phyloP scores from a whole-genome alignment of 1,140 invertebrate species.

The Drosophila sp. region DNA sequence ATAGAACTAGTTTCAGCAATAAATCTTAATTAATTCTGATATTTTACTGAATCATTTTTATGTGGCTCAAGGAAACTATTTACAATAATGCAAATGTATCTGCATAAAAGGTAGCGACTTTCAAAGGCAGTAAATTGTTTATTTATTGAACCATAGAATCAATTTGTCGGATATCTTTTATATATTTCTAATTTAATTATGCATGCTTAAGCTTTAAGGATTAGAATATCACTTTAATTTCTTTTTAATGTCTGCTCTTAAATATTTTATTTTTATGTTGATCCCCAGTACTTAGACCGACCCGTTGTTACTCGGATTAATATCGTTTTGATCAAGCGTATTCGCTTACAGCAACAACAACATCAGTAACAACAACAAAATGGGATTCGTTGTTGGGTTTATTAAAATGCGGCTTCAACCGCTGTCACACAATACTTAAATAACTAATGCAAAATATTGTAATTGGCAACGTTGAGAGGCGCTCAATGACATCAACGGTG shows the following conservation, averaged over 20 bases:
- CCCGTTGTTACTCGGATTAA: neutral
- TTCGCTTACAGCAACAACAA: slow-evolving; percentile 51
- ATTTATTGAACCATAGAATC: too few species aligned
- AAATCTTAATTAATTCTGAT: neutral
- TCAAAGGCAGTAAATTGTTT: too few species aligned
- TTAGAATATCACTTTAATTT: neutral
- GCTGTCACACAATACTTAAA: slow-evolving; percentile 72
- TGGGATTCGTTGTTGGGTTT: slow-evolving; percentile 58
- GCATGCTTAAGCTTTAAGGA: too few species aligned
- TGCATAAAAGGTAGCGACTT: too few species aligned
- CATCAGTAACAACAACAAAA: slow-evolving; percentile 27
- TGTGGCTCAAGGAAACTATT: too few species aligned
- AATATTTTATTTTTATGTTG: neutral
- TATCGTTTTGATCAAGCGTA: slow-evolving; percentile 49
- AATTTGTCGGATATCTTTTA: too few species aligned
- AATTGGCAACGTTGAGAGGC: slow-evolving; percentile 32
- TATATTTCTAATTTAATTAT: too few species aligned
- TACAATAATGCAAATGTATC: too few species aligned
- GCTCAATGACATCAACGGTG: slow-evolving; percentile 66
- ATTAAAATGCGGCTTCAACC: slow-evolving; percentile 74
- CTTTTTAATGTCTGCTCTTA: slow-evolving; percentile 16
- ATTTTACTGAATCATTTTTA: too few species aligned
- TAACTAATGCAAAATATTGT: slow-evolving; percentile 76
- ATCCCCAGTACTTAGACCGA: neutral
- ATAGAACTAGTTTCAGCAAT: neutral